A percentile compares a stretch with the other conserved stretches of the same genome.
Evolutionary conservation across 2,797 vertebrate genomes (phyloP).

Genomic region (Podarcis lilfordi): DNA sequence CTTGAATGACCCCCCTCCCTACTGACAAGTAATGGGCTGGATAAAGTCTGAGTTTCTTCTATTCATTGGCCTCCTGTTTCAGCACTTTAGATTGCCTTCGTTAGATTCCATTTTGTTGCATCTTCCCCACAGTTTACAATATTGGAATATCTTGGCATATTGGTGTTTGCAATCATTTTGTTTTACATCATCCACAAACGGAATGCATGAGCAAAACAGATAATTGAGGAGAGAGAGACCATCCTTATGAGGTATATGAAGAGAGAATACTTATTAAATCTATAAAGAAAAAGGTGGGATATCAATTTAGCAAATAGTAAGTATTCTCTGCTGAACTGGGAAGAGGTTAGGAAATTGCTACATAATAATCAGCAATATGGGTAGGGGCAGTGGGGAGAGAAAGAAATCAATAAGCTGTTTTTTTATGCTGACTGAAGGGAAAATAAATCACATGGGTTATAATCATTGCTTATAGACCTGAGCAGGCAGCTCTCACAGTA

Average conservation of each 20-base stretch:
- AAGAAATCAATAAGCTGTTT: background rate
- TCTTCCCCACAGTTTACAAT: no score
- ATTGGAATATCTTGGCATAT: background rate
- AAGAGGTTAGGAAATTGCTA: background rate
- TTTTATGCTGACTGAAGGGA: background rate
- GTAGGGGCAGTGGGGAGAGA: background rate
- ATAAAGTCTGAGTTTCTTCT: background rate
- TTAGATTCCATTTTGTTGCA: background rate
- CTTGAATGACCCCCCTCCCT: background rate
- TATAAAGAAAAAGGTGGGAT: background rate
- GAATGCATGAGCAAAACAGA: background rate
- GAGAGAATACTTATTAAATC: background rate
- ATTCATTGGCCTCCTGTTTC: background rate
- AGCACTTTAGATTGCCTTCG: background rate
- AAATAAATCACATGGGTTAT: slow-evolving; percentile 6
- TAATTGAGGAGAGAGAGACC: background rate
- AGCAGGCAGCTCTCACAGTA: background rate
- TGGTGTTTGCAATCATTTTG: background rate
- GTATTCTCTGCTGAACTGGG: background rate
- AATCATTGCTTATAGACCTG: background rate
- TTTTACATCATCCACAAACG: background rate
- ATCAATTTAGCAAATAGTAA: background rate
- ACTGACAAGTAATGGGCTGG: background rate
- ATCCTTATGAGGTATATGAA: background rate
- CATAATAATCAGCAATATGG: background rate